Evolutionary conservation across 2,797 vertebrate species (phyloP), one percentile per base, ranked within the genome.

Genomic region (Centroberyx gerrardi): DNA sequence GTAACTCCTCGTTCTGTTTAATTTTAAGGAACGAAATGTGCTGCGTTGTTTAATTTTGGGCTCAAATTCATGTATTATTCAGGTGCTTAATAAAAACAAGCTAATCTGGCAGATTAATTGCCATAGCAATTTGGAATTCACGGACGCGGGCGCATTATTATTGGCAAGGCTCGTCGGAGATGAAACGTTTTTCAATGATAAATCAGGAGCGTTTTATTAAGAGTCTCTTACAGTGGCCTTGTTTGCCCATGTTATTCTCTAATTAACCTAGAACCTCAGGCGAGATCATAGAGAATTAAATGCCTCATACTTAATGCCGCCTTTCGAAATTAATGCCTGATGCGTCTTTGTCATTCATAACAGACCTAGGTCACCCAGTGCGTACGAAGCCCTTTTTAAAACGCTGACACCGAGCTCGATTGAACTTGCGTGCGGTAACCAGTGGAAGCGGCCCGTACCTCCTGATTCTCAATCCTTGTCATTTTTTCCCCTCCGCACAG

Each of bases 21-120:
- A 62, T 67, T 70, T 72, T 62, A 64, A 79, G 29, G 33, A 82
- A 51, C 51, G 8, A 85, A 84, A 90, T 83, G 54, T 87, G 82
- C 77, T 42, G 73, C 6, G 66, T 78, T 84, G 85, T 89, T 89
- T 86, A 70, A 83, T 69, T 62, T 85, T 55, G 46, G 70, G 12
- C 58, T 49, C 31, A 40, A 66, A 74, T 67, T 84, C 67, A 82
- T 86, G 85, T 85, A 71, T 88, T 79, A 81, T 90, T 88, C 87
- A 89, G 67, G 56, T 63, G 74, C 44, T 65, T 87, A 66, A 89
- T 83, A 79, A 82, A 90, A 88, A 85, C 85, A 81, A 83, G 79
- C 59, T 90, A 88, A 89, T 92, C 88, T 74, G 54, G 27, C 74
- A 83, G 83, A 88, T 84, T 90, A 87, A 86, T 86, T 86, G 72